Conservation (phyloP, 1,140 invertebrate species). For the Brachionus koreanus region DNA sequence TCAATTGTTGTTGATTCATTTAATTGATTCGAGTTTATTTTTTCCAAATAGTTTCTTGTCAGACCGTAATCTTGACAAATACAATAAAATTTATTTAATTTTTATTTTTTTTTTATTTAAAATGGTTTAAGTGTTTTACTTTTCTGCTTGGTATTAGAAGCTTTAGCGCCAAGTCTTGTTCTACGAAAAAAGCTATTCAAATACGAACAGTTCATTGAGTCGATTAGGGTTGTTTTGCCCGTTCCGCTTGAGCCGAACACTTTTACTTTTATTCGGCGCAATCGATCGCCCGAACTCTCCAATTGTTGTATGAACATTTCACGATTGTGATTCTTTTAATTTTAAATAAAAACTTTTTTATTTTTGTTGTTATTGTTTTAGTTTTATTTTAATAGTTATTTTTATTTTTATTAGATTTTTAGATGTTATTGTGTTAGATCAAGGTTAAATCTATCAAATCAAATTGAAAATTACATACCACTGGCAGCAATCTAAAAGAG, state of each 20-base stretch:
- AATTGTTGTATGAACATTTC: constrained; percentile 70
- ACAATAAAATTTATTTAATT: no score
- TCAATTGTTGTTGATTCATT: constrained; percentile 39
- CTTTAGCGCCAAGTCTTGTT: constrained; percentile 44
- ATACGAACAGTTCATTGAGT: constrained; percentile 64
- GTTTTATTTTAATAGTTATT: no score
- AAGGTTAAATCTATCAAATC: no score
- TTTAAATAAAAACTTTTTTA: neutral
- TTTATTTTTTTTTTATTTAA: neutral
- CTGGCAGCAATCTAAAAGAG: no score
- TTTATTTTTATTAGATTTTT: no score
- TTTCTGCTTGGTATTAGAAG: constrained; percentile 24
- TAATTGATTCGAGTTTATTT: neutral
- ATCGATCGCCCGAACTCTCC: constrained; percentile 62
- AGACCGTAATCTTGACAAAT: constrained; percentile 27
- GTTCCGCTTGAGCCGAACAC: constrained; percentile 72
- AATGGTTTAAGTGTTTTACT: neutral
- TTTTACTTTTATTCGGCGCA: constrained; percentile 70
- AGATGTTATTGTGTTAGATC: no score
- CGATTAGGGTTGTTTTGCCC: constrained; percentile 72
- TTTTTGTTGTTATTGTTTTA: neutral
- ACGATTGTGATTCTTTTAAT: constrained; percentile 59
- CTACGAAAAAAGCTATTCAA: constrained; percentile 54
- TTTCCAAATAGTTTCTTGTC: neutral
- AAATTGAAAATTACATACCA: no score